Evolutionary conservation across 2,113 vertebrate genomes (phyloP), one percentile per base, ranked within the genome.

Genomic region (Rhipidura dahli): DNA sequence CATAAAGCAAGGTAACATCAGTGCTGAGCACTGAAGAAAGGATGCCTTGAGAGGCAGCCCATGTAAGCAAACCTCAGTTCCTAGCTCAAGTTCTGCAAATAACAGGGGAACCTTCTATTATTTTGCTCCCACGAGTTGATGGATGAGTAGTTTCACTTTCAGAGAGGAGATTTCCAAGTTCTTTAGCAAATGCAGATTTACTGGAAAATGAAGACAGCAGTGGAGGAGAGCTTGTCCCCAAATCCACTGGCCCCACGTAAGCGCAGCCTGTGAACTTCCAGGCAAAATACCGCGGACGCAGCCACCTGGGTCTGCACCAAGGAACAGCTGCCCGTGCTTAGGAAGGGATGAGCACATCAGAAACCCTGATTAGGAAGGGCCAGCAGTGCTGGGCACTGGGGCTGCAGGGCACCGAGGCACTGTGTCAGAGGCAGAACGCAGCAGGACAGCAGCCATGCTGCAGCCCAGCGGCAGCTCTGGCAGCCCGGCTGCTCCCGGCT

Each of bases 201-300:
- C 60, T 15, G 27, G 16, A 3, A 70, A 47, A 53, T 6, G 7
- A 68, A 65, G 53, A 56, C 4, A 27, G 63, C 37, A 24, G 50
- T 7, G 4, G 16, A 45, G 35, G 10, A 83, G 65, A 68, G 27
- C 39, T 54, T 31, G 21, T 50, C 64, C 39, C 51, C 47, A 80
- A 39, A 69, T 16, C 11, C 45, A 17, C 63, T 10, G 57, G 37
- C 26, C 28, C 15, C 17, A 39, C 4, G 2, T 0, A 26, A 51
- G 54, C 0, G 5, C 26, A 63, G 27, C 6, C 0, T 3, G 2
- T 3, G 18, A 82, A 37, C 65, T 40, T 51, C 40, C 37, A 51
- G n/a, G 63, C 16, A 30, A n/a, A 88, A 54, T 0, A 0, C 3
- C 0, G 13, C 0, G 1, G 44, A 22, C 30, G 15, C 9, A 54